These are phyloP conservation scores for Lissonota sp. DNA, from an alignment of 2,888 invertebrate genomes.

Conservation along the genomic window DNA sequence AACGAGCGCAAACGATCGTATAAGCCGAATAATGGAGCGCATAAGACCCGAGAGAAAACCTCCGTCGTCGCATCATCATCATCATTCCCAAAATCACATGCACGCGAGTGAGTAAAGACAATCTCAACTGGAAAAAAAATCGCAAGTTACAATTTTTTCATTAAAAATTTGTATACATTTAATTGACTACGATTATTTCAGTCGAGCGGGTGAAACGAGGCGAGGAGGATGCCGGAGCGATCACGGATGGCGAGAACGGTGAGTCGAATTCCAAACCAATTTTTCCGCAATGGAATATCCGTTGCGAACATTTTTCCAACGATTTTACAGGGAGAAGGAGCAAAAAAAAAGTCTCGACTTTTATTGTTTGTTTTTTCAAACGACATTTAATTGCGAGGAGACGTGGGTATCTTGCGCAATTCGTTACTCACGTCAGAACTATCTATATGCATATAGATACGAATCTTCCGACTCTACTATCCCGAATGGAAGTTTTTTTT, in stretches of 20 bases:
- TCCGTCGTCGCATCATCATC: conserved; percentile 82
- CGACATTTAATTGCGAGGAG: neutral
- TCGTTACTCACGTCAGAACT: conserved; percentile 35
- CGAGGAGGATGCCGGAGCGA: conserved; percentile 77
- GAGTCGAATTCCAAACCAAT: conserved; percentile 72
- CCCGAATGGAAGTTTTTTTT: conserved; percentile 37
- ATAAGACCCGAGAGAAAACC: conserved; percentile 85
- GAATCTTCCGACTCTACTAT: conserved; percentile 20
- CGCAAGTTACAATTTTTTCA: too few relatives aligned
- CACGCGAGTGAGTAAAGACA: conserved; percentile 73
- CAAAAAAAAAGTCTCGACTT: neutral
- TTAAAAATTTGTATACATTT: neutral
- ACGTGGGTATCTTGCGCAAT: conserved; percentile 37
- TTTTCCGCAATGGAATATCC: too few relatives aligned
- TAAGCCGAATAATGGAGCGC: conserved; percentile 90
- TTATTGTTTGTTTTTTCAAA: neutral
- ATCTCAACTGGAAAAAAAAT: conserved; percentile 7
- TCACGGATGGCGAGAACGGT: conserved; percentile 83
- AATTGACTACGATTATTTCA: conserved; percentile 72
- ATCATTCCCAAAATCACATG: conserved; percentile 77
- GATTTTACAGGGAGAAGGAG: neutral
- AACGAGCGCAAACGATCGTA: conserved; percentile 89
- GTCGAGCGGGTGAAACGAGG: conserved; percentile 82
- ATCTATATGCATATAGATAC: conserved; percentile 5
- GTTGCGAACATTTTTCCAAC: neutral